phyloP scores from a whole-genome alignment of 2,888 invertebrate species.

The Drosophila recens region DNA sequence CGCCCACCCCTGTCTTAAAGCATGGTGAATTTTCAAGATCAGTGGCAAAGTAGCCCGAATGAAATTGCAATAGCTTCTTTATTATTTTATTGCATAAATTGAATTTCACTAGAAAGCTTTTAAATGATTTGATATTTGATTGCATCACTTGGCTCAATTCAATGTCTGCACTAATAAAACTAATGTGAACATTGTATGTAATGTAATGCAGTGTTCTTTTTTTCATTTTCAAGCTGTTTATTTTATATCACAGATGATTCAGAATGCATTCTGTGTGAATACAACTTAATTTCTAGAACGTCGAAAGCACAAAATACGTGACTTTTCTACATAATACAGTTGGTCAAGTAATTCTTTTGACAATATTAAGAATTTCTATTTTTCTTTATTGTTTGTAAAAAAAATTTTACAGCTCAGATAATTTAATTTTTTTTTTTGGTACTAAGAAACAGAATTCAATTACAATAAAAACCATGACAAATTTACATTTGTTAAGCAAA shows the following conservation, averaged over 20 bases:
- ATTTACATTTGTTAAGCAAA: no score
- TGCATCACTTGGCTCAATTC: conserved; percentile 2
- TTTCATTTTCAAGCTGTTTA: not conserved
- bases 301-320: not conserved
- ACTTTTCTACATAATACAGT: conserved; percentile 1
- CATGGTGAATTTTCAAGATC: not conserved
- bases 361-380: not conserved
- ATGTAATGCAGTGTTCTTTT: not conserved
- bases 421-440: no score
- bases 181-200: not conserved
- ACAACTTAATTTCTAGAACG: not conserved
- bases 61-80: not conserved
- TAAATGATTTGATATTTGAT: not conserved
- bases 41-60: not conserved
- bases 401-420: no score
- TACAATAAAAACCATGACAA: no score
- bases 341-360: not conserved
- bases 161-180: conserved; percentile 11
- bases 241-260: conserved; percentile 16
- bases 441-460: no score
- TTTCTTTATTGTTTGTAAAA: no score
- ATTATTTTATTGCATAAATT: conserved; percentile 6
- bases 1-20: no score
- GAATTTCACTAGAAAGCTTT: conserved; percentile 10
- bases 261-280: not conserved